A percentile compares a stretch with the other conserved stretches of the same genome.
phyloP scores from a whole-genome alignment of 2,113 vertebrate species.

The Ictalurus furcatus region DNA sequence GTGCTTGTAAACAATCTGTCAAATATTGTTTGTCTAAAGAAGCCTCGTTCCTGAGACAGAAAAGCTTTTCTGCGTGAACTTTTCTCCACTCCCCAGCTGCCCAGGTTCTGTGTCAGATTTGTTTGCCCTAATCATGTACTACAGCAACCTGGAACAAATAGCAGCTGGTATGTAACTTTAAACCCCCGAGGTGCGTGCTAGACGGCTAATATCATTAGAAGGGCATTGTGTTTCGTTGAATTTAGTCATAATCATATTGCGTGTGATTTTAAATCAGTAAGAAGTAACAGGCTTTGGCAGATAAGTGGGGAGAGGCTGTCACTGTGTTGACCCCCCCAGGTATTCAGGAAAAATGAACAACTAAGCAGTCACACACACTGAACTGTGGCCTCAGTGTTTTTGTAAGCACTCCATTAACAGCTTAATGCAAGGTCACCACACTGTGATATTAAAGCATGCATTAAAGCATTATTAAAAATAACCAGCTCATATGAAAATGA shows the following conservation, averaged over 20 bases:
- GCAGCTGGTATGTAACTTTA: slow-evolving; percentile 50
- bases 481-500: not conserved
- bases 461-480: slow-evolving; percentile 13
- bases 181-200: slow-evolving; percentile 40
- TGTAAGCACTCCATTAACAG: not conserved
- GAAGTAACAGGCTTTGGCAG: slow-evolving; percentile 11
- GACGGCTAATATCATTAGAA: slow-evolving; percentile 37
- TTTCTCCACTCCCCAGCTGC: slow-evolving; percentile 4
- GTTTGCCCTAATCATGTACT: slow-evolving; percentile 52
- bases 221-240: slow-evolving; percentile 38
- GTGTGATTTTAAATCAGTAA: slow-evolving; percentile 37
- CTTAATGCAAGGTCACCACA: not conserved
- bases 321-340: slow-evolving; percentile 3
- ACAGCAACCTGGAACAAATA: slow-evolving; percentile 54
- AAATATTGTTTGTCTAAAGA: slow-evolving; percentile 3
- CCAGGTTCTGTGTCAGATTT: slow-evolving; percentile 36
- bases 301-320: not conserved
- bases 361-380: slow-evolving; percentile 4
- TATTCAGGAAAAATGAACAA: not conserved
- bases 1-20: slow-evolving; percentile 1
- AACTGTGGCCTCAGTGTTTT: not conserved
- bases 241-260: slow-evolving; percentile 47
- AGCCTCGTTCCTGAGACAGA: not conserved
- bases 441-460: not conserved
- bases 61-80: not conserved